phyloP scores from a whole-genome alignment of 2,888 invertebrate genomes.

The Drosophila subsilvestris region DNA sequence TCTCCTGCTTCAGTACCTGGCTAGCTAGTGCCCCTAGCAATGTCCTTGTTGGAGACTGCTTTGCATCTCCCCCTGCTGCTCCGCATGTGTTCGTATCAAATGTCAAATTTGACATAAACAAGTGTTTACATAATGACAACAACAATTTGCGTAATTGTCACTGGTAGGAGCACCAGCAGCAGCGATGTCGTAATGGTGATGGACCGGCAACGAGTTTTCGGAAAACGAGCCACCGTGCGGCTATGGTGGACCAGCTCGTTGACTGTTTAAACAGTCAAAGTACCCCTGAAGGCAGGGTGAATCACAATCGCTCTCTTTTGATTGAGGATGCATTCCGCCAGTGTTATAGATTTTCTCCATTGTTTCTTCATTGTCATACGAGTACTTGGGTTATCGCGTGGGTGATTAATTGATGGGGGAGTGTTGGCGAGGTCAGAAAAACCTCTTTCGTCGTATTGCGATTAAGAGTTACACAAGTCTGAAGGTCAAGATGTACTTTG shows the following conservation, averaged over 20 bases:
- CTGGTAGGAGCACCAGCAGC: conserved; percentile 33
- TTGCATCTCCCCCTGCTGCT: not conserved
- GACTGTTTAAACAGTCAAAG: conserved; percentile 28
- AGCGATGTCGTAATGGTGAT: not conserved
- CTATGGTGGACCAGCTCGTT: conserved; percentile 7
- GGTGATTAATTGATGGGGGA: conserved; percentile 34
- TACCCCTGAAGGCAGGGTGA: not conserved
- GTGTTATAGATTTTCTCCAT: not conserved
- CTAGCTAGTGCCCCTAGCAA: conserved; percentile 6
- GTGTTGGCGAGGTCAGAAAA: conserved; percentile 15
- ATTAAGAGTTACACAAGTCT: not conserved
- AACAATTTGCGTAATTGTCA: conserved; percentile 79
- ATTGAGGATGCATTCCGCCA: conserved; percentile 18
- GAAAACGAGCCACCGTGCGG: too few relatives aligned
- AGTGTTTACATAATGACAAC: conserved; percentile 80
- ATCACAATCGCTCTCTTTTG: conserved; percentile 11
- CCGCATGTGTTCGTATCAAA: conserved; percentile 63
- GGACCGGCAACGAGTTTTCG: not conserved
- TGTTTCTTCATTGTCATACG: not conserved
- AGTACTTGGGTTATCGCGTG: conserved; percentile 10
- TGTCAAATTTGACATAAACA: conserved; percentile 79
- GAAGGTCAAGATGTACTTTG: not conserved
- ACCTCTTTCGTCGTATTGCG: conserved; percentile 3
- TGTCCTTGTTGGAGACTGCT: conserved; percentile 7
- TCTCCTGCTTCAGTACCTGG: not conserved